These are phyloP conservation scores for Nothocercus nigrocapillus DNA, from an alignment of 2,113 vertebrate genomes.

Conservation along the genomic window DNA sequence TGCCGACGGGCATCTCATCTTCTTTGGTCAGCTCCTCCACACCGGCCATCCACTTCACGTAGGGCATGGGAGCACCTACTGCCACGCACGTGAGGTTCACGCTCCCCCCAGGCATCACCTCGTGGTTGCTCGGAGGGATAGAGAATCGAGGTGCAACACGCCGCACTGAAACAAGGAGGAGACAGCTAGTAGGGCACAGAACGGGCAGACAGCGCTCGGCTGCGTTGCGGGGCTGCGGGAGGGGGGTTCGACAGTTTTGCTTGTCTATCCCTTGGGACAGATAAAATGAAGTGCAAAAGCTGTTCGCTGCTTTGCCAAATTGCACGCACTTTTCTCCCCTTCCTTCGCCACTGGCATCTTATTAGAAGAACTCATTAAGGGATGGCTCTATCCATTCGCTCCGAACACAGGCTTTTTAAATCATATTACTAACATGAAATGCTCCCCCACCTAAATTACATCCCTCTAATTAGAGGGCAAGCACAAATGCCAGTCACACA, in stretches of 20 bases:
- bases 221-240: rapidly evolving
- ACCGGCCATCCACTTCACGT: slow-evolving; percentile 93
- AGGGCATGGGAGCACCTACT: slow-evolving; percentile 97
- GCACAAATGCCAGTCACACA: slow-evolving; percentile 57
- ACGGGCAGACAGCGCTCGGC: neutral
- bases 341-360: slow-evolving; percentile 55
- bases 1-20: slow-evolving; percentile 93
- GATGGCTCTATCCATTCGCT: slow-evolving; percentile 42
- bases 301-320: slow-evolving; percentile 49
- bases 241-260: neutral
- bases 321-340: slow-evolving; percentile 26
- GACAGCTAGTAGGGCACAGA: slow-evolving; percentile 72
- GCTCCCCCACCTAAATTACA: slow-evolving; percentile 38
- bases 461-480: slow-evolving; percentile 47
- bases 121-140: slow-evolving; percentile 94
- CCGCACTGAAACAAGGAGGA: slow-evolving; percentile 89
- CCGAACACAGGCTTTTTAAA: slow-evolving; percentile 52
- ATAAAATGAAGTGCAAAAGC: slow-evolving; percentile 46
- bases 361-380: slow-evolving; percentile 48
- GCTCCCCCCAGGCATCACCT: slow-evolving; percentile 97
- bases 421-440: slow-evolving; percentile 61
- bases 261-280: slow-evolving; percentile 37
- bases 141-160: slow-evolving; percentile 98
- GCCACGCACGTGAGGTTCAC: slow-evolving; percentile 98
- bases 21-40: slow-evolving; percentile 91